These are phyloP conservation scores for Ctena decussata DNA, from an alignment of 2,888 invertebrate species.

Conservation along the genomic window DNA sequence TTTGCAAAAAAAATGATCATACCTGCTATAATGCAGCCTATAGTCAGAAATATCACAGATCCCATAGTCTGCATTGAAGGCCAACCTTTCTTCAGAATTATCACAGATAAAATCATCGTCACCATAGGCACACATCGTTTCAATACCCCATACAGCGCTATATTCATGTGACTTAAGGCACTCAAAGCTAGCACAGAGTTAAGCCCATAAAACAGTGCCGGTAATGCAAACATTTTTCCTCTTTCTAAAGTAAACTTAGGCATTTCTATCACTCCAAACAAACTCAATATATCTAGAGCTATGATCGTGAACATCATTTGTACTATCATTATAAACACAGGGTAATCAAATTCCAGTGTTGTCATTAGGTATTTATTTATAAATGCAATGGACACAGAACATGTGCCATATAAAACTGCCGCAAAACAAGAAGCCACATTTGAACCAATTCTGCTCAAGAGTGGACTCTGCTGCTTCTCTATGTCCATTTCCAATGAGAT, in stretches of 20 bases:
- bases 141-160: slow-evolving; percentile 88
- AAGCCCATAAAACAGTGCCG: slow-evolving; percentile 87
- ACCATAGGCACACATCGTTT: slow-evolving; percentile 88
- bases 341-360: slow-evolving; percentile 87
- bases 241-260: slow-evolving; percentile 86
- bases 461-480: not conserved
- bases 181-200: slow-evolving; percentile 88
- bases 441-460: not conserved
- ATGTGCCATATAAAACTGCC: slow-evolving; percentile 86
- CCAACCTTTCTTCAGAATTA: slow-evolving; percentile 85
- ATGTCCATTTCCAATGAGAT: not conserved
- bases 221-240: slow-evolving; percentile 87
- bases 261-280: slow-evolving; percentile 78
- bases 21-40: slow-evolving; percentile 87
- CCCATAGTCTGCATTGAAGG: slow-evolving; percentile 81
- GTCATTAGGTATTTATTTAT: slow-evolving; percentile 87
- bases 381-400: slow-evolving; percentile 87
- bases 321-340: slow-evolving; percentile 88
- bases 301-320: slow-evolving; percentile 87
- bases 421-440: slow-evolving; percentile 61
- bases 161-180: slow-evolving; percentile 88
- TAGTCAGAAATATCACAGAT: slow-evolving; percentile 85
- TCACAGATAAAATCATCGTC: slow-evolving; percentile 85
- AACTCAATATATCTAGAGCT: slow-evolving; percentile 85
- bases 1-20: too few relatives aligned